phyloP scores from a whole-genome alignment of 2,113 vertebrate species.

The Penelope pileata region DNA sequence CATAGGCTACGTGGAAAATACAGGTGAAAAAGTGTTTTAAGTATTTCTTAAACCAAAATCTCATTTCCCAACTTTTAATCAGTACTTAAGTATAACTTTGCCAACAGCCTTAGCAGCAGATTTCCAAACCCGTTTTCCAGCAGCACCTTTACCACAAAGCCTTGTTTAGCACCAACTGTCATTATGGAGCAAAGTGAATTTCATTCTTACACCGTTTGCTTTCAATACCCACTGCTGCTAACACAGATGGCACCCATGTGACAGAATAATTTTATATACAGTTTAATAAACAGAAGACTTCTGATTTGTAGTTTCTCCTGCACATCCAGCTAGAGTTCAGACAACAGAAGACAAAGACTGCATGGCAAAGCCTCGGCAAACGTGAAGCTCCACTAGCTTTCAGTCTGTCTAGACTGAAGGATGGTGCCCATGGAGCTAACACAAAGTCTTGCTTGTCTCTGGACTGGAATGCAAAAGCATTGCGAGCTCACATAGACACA shows the following conservation, averaged over 20 bases:
- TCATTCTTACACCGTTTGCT: neutral
- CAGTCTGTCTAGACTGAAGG: neutral
- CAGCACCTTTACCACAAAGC: neutral
- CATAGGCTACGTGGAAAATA: neutral
- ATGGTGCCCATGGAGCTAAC: neutral
- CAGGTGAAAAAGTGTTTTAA: neutral
- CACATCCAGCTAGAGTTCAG: neutral
- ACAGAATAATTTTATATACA: neutral
- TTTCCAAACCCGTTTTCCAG: neutral
- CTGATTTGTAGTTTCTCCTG: neutral
- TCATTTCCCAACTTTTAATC: neutral
- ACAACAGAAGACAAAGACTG: neutral
- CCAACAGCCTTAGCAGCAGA: neutral
- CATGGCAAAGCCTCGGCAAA: neutral
- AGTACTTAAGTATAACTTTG: neutral
- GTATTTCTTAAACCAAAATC: neutral
- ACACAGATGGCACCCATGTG: neutral
- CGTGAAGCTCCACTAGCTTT: neutral
- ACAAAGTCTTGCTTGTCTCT: neutral
- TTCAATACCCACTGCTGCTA: neutral
- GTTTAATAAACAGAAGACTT: neutral
- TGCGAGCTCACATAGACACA: fast-evolving
- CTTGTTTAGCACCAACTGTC: neutral
- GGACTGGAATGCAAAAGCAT: neutral
- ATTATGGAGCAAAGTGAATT: neutral